These are phyloP conservation scores for Anarhynchus alexandrinus DNA, from an alignment of 2,113 vertebrate genomes.

Conservation along the genomic window DNA sequence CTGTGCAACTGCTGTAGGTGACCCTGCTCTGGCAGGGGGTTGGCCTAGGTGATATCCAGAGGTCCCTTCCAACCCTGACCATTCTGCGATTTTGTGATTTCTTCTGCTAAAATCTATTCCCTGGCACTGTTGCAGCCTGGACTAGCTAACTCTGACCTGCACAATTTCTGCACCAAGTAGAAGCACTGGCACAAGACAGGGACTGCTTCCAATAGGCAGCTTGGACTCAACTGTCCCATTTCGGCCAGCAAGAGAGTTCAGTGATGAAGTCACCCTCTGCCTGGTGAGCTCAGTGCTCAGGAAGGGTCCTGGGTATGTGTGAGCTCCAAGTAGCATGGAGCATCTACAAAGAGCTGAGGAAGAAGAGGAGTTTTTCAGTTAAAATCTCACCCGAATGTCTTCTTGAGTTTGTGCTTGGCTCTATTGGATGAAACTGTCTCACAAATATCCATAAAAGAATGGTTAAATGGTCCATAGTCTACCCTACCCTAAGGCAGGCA, in stretches of 20 bases:
- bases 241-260: background rate
- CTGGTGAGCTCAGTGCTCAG: background rate
- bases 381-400: background rate
- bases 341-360: background rate
- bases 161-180: background rate
- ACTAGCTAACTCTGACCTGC: background rate
- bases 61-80: no score
- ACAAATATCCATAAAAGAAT: background rate
- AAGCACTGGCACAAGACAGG: background rate
- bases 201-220: background rate
- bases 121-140: background rate
- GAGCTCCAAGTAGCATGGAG: background rate
- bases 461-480: background rate
- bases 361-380: background rate
- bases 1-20: no score
- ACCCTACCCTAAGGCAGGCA: background rate
- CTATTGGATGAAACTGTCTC: background rate
- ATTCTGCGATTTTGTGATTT: background rate
- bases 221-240: background rate
- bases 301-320: no score
- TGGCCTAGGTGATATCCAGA: no score
- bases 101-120: background rate
- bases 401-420: background rate
- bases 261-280: background rate
- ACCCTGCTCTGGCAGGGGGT: no score